Evolutionary conservation across 2,888 invertebrate species (phyloP).

Genomic region (Amphiduros pacificus): DNA sequence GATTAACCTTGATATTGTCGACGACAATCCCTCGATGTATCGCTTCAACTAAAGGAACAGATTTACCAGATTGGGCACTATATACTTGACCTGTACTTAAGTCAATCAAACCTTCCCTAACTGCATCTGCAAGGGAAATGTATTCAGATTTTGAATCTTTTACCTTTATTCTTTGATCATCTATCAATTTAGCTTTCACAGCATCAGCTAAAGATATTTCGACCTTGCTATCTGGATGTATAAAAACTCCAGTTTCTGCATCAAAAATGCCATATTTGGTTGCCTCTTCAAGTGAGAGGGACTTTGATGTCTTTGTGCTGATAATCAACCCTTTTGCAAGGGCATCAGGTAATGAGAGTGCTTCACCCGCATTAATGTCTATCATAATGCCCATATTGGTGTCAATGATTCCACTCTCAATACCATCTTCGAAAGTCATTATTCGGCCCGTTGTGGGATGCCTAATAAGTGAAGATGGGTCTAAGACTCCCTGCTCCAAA

Average conservation of each 20-base stretch:
- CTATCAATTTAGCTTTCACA: constrained; percentile 67
- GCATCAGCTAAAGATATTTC: constrained; percentile 70
- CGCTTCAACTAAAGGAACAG: not conserved
- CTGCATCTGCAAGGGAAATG: constrained; percentile 80
- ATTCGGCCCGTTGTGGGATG: constrained; percentile 24
- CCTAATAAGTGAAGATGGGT: constrained; percentile 22
- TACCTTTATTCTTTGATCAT: constrained; percentile 11
- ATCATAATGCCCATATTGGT: constrained; percentile 59
- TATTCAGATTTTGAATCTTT: constrained; percentile 76
- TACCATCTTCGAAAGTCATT: constrained; percentile 73
- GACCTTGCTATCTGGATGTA: constrained; percentile 63
- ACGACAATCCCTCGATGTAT: constrained; percentile 6
- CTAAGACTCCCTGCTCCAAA: constrained; percentile 75
- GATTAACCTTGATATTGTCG: not conserved
- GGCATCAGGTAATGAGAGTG: constrained; percentile 75
- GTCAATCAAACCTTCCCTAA: constrained; percentile 69
- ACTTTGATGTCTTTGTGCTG: not conserved
- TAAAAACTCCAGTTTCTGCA: constrained; percentile 71
- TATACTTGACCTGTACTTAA: constrained; percentile 2
- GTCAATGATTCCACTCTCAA: constrained; percentile 59
- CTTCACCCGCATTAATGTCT: constrained; percentile 62
- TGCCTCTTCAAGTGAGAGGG: constrained; percentile 65
- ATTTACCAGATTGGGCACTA: not conserved
- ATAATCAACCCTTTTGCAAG: constrained; percentile 70
- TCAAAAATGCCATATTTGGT: constrained; percentile 80